Base-by-base conservation (phyloP, 2,113 vertebrate genomes). In the Struthio camelus region DNA sequence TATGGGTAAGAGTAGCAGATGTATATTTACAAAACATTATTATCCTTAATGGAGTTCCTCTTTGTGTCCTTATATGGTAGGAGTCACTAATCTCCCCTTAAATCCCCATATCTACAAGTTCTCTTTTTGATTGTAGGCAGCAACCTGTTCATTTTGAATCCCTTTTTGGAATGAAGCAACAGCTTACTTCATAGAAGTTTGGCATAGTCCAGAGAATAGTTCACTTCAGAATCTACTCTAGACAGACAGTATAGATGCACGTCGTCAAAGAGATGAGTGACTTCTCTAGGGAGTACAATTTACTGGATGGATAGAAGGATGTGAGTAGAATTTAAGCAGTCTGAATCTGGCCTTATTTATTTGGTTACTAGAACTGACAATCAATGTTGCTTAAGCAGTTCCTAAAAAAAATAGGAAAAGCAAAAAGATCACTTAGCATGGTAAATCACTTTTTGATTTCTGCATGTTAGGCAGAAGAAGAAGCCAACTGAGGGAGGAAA, bases 81-180 rank as follows among this genome's bases (percentile, higher is more conserved):
- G 8, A 64, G 13, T 85, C n/a, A 83, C 11, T 86, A 30, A 76
- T 54, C 83, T 93, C 23, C 25, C 36, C 6, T 58, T 80, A 77
- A 87, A 56, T 2, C 4, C 73, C 50, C 13, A 30, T 8, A 67
- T 85, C 32, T 51, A 53, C 6, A 80, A 58, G 14, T 62, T 20
- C 56, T 25, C 5, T 20, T 8, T 36, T 59, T 50, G 23, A 1
- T 4, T 48, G 9, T 73, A 40, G 54, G 13, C 28, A 70, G 12
- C 17, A 71, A 12, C 2, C 1, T 34, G 40, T 11, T 62, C 7
- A 51, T 66, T 92, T 27, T 7, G 0, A 0, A 4, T 34, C 59
- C 27, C 22, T 79, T 88, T 66, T 25, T 25, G 25, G 36, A 82
- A 7, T 15, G 32, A 80, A 79, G 64, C 24, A 70, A 15, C 19